Evolutionary conservation across 2,888 invertebrate species (phyloP).

Genomic region (Hoplodrina blanda): DNA sequence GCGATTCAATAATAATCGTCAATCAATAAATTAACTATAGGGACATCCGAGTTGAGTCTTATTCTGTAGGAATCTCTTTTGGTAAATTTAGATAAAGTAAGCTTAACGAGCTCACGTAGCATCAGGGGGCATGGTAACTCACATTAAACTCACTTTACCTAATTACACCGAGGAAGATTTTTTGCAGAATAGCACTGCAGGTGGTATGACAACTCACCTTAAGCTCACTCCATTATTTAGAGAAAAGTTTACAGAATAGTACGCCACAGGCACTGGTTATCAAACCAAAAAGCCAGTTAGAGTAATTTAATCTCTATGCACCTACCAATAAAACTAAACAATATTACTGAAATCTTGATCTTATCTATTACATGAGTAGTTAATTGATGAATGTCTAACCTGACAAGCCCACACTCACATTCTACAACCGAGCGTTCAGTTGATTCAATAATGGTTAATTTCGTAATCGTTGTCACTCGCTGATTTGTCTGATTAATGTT

Average conservation of each 20-base stretch:
- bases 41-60: background rate
- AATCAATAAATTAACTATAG: background rate
- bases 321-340: conserved; percentile 44
- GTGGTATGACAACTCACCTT: too few relatives aligned
- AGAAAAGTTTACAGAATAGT: background rate
- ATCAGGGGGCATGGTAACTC: too few relatives aligned
- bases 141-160: background rate
- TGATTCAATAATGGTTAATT: conserved; percentile 35
- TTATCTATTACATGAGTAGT: conserved; percentile 49
- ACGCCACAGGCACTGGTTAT: background rate
- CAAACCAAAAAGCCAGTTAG: conserved; percentile 3
- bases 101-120: too few relatives aligned
- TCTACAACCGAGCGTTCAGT: conserved; percentile 28
- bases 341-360: conserved; percentile 36
- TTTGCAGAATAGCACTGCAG: background rate
- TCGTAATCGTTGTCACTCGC: conserved; percentile 37
- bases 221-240: background rate
- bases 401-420: conserved; percentile 46
- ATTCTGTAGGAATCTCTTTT: too few relatives aligned
- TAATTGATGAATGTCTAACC: conserved; percentile 62
- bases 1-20: background rate
- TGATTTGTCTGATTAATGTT: conserved; percentile 10
- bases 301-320: conserved; percentile 27
- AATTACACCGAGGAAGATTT: background rate
- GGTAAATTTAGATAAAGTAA: too few relatives aligned